Percentiles rank a stretch among this genome's conserved stretches.
These are phyloP conservation scores for Epistrophe eligans DNA, from an alignment of 2,888 invertebrate genomes.

Conservation along the genomic window DNA sequence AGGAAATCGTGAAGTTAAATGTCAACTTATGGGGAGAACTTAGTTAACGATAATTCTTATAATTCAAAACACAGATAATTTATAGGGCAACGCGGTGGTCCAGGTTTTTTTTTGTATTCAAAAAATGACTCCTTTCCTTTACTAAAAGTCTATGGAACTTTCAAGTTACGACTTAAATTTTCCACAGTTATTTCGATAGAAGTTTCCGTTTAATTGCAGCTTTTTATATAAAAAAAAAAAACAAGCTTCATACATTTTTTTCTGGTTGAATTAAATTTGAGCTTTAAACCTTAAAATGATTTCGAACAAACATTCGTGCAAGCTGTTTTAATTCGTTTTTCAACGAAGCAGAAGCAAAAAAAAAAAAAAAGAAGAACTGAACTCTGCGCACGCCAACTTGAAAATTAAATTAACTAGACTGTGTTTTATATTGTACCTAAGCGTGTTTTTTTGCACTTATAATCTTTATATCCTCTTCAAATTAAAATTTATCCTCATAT, in stretches of 20 bases:
- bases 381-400: background rate
- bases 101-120: too few species aligned
- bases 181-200: too few species aligned
- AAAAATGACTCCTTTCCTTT: too few species aligned
- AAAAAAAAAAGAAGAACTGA: background rate
- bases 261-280: background rate
- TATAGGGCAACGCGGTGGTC: too few species aligned
- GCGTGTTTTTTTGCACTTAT: background rate
- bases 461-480: background rate
- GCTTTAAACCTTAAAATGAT: background rate
- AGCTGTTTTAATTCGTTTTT: background rate
- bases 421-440: background rate
- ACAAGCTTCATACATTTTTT: background rate
- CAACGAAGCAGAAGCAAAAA: background rate
- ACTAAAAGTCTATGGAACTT: too few species aligned
- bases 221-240: too few species aligned
- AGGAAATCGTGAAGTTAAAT: background rate
- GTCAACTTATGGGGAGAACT: too few species aligned
- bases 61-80: too few species aligned
- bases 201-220: too few species aligned
- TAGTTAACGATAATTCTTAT: too few species aligned
- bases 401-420: background rate
- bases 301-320: background rate
- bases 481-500: constrained; percentile 5
- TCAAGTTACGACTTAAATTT: too few species aligned